Evolutionary conservation across 30 jellyfish, hydroid and myxozoan genomes (phyloP), one percentile per base, ranked within the genome.

Genomic region (Pelagia noctiluca): DNA sequence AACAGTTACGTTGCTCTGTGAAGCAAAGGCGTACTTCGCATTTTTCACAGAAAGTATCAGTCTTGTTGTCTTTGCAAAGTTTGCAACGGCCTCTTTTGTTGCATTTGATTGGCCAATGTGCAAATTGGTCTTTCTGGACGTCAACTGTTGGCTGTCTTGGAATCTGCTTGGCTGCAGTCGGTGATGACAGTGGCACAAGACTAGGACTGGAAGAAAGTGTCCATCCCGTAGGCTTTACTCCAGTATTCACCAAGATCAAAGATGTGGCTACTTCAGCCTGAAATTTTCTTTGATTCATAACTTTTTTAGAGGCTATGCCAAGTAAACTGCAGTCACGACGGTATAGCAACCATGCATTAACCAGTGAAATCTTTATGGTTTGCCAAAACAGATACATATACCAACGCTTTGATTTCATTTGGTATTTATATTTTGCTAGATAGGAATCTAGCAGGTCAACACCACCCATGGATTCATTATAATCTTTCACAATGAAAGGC

Each of bases 21-120:
- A 71, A 71, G 29, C 84, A 71, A 19, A 71, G 71, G 22, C 84
- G 10, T 18, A 47, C 71, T 71, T 74, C 53, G 24, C 85, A 74
- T 32, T 74, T 74, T 48, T 48, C 72, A 50, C 73, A 74, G 3
- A 30, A 1, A 42, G 85, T 50, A 31, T 74, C 85, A 42, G 85
- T 74, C 3, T 50, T 1, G 31, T 74, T 74, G 2, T 74, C 85
- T 13, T n/a, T 29, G 47, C 84, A n/a, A 42, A 71, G 30, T 47
- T 71, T 47, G 85, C 85, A 21, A 1, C 72, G 3, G 12, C 74
- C 74, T 74, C 85, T 46, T 32, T 74, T 74, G 25, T 7, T 61
- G 2, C 5, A 23, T 48, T 46, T 74, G 13, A 46, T 24, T 1
- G 85, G 85, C 85, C 85, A 74, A n/a, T 74, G 73, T 1, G 85